phyloP scores from a whole-genome alignment of 2,113 vertebrate genomes.

The Himantopus leucocephalus region DNA sequence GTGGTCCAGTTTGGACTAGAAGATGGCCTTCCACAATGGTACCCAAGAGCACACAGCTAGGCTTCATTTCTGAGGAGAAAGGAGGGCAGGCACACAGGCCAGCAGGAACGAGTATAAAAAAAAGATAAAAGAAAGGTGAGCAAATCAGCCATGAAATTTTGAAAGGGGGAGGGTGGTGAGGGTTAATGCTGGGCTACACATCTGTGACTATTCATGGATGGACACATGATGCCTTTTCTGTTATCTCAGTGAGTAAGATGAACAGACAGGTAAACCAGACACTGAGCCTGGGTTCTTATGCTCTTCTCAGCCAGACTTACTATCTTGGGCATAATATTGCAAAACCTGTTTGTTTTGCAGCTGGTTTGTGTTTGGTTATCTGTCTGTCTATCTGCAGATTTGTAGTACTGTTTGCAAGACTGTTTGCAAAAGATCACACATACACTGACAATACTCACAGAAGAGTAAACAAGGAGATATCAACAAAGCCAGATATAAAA shows the following conservation, averaged over 20 bases:
- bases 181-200: accelerated
- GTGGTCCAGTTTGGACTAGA: not conserved
- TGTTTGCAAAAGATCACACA: not conserved
- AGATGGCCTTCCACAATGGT: not conserved
- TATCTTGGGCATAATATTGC: not conserved
- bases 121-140: not conserved
- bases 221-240: not conserved
- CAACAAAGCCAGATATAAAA: not conserved
- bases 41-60: not conserved
- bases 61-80: not conserved
- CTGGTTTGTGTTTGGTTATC: not conserved
- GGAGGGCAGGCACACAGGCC: not conserved
- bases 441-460: not conserved
- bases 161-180: not conserved
- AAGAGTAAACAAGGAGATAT: not conserved
- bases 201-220: not conserved
- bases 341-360: not conserved
- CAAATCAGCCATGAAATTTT: not conserved
- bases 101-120: not conserved
- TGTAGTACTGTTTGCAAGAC: not conserved
- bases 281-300: not conserved
- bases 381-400: not conserved
- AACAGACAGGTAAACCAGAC: not conserved
- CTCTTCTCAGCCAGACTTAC: not conserved
- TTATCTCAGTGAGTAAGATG: not conserved